Percentiles rank a stretch among this genome's conserved stretches.
Conservation (phyloP, 2,888 invertebrate species). For the Microchrysa polita region DNA sequence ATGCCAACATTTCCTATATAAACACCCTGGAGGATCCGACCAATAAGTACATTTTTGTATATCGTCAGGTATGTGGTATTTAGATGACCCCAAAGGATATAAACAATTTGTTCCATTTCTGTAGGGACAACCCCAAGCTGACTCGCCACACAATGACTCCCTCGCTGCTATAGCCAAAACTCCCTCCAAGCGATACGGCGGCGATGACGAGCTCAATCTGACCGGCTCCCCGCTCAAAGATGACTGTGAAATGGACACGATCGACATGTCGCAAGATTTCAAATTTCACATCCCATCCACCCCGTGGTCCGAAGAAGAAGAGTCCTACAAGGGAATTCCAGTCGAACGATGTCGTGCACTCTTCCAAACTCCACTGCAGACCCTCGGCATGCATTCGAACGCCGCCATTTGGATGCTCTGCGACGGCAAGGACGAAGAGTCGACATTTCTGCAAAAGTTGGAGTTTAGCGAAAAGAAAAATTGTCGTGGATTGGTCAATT, state of each 20-base stretch:
- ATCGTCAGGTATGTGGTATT: slow-evolving; percentile 48
- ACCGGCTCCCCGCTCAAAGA: slow-evolving; percentile 64
- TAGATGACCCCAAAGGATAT: too few species aligned
- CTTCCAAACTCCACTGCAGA: slow-evolving; percentile 56
- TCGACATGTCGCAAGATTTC: slow-evolving; percentile 58
- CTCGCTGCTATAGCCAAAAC: too few species aligned
- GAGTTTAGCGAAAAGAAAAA: slow-evolving; percentile 55
- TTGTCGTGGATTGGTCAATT: slow-evolving; percentile 58
- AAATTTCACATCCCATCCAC: slow-evolving; percentile 51
- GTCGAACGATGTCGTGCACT: slow-evolving; percentile 56
- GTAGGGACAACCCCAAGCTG: too few species aligned
- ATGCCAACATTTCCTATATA: slow-evolving; percentile 56
- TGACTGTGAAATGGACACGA: slow-evolving; percentile 58
- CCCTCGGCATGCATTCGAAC: slow-evolving; percentile 8
- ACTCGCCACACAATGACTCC: not conserved
- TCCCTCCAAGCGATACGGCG: too few species aligned
- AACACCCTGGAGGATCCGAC: slow-evolving; percentile 53
- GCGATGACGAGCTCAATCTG: slow-evolving; percentile 55
- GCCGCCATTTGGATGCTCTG: slow-evolving; percentile 70
- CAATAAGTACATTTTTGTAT: too few species aligned
- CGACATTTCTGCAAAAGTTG: slow-evolving; percentile 59
- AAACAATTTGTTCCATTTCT: too few species aligned
- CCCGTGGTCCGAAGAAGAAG: slow-evolving; percentile 59
- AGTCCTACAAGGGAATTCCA: slow-evolving; percentile 57
- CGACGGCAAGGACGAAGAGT: slow-evolving; percentile 68